Conservation (phyloP, 2,113 vertebrate genomes). For the Sturnus vulgaris region DNA sequence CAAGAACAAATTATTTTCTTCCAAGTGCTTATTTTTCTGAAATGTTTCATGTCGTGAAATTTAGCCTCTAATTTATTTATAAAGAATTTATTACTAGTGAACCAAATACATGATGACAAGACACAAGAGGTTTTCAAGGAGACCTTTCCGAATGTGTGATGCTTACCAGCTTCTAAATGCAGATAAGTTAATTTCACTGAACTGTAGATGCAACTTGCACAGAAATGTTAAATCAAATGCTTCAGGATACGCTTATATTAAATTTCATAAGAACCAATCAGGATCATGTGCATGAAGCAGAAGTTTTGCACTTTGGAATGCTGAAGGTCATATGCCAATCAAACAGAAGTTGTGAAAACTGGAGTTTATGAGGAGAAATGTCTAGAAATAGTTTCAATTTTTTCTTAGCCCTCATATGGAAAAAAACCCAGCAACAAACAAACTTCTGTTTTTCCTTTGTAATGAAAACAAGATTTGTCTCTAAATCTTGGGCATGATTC, state of each 20-base stretch:
- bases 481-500: background rate
- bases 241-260: background rate
- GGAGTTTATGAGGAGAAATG: background rate
- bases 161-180: background rate
- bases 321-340: background rate
- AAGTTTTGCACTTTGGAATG: background rate
- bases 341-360: background rate
- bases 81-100: conserved; percentile 17
- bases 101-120: background rate
- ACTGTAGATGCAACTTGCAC: background rate
- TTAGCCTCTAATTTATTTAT: background rate
- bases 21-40: background rate
- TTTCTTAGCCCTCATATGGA: background rate
- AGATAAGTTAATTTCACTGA: background rate
- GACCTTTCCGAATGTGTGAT: background rate
- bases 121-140: background rate
- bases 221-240: background rate
- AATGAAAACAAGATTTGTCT: background rate
- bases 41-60: background rate
- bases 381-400: background rate
- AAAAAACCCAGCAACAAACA: background rate
- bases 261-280: background rate
- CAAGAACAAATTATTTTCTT: background rate
- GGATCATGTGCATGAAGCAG: background rate
- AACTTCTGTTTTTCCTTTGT: background rate